Base-by-base conservation (phyloP, 2,797 vertebrate genomes). In the Argyrosomus regius region DNA sequence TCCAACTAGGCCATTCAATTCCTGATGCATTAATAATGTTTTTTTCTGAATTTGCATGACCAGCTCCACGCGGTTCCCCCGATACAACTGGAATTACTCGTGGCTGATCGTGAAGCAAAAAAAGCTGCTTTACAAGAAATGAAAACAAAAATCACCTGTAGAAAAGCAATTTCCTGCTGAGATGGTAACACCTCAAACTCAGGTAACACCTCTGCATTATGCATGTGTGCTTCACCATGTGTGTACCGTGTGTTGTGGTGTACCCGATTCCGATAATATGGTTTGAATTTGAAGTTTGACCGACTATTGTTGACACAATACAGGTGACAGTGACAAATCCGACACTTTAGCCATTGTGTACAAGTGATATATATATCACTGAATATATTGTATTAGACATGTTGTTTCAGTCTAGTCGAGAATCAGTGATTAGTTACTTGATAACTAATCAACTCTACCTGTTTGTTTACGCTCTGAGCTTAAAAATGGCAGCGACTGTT, bases 81-180 rank as follows among this genome's bases (percentile, higher is more conserved):
- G 28, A 68, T 62, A 76, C 71, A 68, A 5, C 16, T 50, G 17
- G 10, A 78, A 73, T 56, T 22, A 82, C 18, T 80, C 57, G 20
- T 14, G 20, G 62, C 58, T 48, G 75, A 86, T 78, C 61, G 35
- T 14, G 56, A 71, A 49, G 60, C 48, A 67, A 78, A 72, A 48
- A 48, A 11, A 61, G 65, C 43, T 66, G 45, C 69, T 86, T 7
- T 82, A 77, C 54, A 72, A 61, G 53, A 49, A 81, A 71, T 10
- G 24, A 77, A 80, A 83, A 83, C 53, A 77, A 73, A 39, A 66
- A 85, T 66, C 46, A 69, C 69, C 70, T 77, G 77, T 41, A 82
- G 82, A 87, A 88, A 87, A 88, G 87, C 81, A 82, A 90, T 90
- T 91, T 91, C 92, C 91, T 87, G 87, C 85, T 60, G 66, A 56